Conservation (phyloP, 2,113 vertebrate genomes). For the Oriolus oriolus region DNA sequence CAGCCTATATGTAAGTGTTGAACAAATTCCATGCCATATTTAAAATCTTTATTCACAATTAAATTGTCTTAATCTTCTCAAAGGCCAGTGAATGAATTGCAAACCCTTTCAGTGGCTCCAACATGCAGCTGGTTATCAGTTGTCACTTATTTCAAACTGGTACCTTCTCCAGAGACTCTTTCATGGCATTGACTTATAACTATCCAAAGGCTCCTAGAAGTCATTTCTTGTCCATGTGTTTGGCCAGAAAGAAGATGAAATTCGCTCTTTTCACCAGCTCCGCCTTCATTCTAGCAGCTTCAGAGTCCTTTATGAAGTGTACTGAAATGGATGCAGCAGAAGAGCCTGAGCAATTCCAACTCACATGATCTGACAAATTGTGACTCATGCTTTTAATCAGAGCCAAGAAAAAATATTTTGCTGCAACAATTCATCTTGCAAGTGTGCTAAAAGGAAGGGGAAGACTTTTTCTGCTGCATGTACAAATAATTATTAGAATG, state of each 20-base stretch:
- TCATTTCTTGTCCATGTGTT: not conserved
- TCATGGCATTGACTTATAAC: not conserved
- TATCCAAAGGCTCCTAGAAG: not conserved
- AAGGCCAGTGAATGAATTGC: not conserved
- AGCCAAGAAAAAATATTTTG: constrained; percentile 29
- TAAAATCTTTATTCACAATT: not conserved
- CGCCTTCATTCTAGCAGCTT: not conserved
- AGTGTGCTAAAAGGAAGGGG: not conserved
- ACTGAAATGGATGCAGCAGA: not conserved
- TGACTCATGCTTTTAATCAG: constrained; percentile 57
- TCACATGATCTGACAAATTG: not conserved
- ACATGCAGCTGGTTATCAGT: not conserved
- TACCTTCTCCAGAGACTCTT: not conserved
- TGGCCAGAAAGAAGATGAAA: not conserved
- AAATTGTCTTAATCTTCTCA: not conserved
- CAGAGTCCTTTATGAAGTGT: not conserved
- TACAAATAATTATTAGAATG: constrained; percentile 9
- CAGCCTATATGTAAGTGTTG: not conserved
- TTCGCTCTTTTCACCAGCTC: not conserved
- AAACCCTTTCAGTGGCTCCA: not conserved
- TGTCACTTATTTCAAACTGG: not conserved
- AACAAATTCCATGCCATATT: not conserved
- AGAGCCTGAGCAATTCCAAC: not conserved
- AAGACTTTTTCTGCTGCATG: not conserved
- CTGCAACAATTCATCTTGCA: not conserved